Conservation (phyloP, 2,888 invertebrate genomes). For the Ennomos erosarius region DNA sequence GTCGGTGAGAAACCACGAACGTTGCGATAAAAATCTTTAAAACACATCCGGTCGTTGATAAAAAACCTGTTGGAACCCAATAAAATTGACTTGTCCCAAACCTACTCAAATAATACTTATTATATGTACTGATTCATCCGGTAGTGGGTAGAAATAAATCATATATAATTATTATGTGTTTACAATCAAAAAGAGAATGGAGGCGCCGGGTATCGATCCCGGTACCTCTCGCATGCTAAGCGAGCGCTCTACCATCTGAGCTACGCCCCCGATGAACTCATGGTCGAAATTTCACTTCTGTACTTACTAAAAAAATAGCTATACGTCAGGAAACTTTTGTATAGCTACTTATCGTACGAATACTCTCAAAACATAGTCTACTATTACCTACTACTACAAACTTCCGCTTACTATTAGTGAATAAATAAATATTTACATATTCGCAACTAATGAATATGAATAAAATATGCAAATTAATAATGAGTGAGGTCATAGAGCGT, state of each 20-base stretch:
- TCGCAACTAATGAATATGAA: not conserved
- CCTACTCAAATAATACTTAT: no score
- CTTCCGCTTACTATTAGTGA: no score
- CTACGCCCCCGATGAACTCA: slow-evolving; percentile 72
- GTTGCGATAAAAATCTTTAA: slow-evolving; percentile 34
- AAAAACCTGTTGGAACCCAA: slow-evolving; percentile 27
- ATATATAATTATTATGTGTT: not conserved
- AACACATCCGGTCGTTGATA: slow-evolving; percentile 38
- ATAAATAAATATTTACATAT: not conserved
- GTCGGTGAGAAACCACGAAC: slow-evolving; percentile 21
- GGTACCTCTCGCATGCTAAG: slow-evolving; percentile 85
- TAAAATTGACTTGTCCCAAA: no score
- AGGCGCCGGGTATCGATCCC: slow-evolving; percentile 86
- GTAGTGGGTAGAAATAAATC: no score
- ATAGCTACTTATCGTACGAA: no score
- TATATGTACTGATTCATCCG: no score
- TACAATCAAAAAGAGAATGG: slow-evolving; percentile 52
- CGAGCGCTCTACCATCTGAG: slow-evolving; percentile 86
- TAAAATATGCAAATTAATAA: slow-evolving; percentile 11
- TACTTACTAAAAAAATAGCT: not conserved
- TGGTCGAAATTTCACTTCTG: not conserved
- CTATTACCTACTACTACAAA: no score
- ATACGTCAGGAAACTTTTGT: no score
- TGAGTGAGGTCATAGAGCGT: slow-evolving; percentile 15
- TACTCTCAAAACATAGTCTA: not conserved